Conservation (phyloP, 2,888 invertebrate species). For the Eupithecia inturbata region DNA sequence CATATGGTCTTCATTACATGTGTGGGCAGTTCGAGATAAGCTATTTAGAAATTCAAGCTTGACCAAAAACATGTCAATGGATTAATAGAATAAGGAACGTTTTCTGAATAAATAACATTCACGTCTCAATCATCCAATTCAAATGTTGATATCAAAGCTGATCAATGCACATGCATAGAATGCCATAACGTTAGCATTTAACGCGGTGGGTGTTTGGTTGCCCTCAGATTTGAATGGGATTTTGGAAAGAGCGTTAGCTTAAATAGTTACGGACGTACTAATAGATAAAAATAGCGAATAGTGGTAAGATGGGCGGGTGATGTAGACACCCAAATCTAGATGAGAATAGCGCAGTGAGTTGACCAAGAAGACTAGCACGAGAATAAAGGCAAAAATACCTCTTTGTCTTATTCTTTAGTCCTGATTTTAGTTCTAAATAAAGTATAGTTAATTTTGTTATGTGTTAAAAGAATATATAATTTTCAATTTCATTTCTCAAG, state of each 20-base stretch:
- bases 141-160: slow-evolving; percentile 31
- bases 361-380: not conserved
- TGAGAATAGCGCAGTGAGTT: not conserved
- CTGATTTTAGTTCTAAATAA: too few relatives aligned
- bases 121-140: slow-evolving; percentile 31
- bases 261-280: not conserved
- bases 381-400: not conserved
- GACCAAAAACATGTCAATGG: slow-evolving; percentile 16
- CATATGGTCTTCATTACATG: slow-evolving; percentile 4
- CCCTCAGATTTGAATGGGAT: not conserved
- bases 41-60: slow-evolving; percentile 19
- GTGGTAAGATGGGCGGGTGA: not conserved
- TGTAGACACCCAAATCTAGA: not conserved
- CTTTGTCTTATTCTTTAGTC: too few relatives aligned
- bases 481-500: too few relatives aligned
- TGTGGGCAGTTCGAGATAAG: slow-evolving; percentile 11
- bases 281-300: not conserved
- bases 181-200: slow-evolving; percentile 13
- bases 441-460: too few relatives aligned
- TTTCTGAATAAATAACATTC: slow-evolving; percentile 29
- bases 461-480: too few relatives aligned
- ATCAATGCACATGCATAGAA: slow-evolving; percentile 18
- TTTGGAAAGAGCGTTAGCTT: not conserved
- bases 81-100: slow-evolving; percentile 25
- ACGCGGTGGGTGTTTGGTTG: slow-evolving; percentile 9